These are phyloP conservation scores for Elachura formosa DNA, from an alignment of 2,113 vertebrate species.

Conservation along the genomic window DNA sequence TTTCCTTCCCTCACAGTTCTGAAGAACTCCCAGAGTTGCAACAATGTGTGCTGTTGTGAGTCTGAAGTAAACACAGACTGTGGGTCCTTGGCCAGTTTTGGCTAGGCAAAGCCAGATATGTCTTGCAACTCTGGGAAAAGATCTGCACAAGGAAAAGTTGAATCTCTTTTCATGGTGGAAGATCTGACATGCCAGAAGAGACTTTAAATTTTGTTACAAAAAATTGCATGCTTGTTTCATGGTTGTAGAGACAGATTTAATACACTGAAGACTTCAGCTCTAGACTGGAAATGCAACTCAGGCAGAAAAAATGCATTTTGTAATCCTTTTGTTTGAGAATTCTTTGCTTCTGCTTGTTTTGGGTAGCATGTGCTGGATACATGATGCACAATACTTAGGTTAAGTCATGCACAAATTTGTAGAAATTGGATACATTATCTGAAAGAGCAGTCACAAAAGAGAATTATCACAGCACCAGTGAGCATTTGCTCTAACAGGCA, in stretches of 20 bases:
- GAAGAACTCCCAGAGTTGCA: background rate
- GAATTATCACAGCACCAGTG: background rate
- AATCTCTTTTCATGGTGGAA: background rate
- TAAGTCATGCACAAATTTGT: background rate
- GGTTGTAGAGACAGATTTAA: background rate
- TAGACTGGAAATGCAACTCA: background rate
- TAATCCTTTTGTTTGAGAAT: conserved; percentile 2
- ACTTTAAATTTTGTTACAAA: background rate
- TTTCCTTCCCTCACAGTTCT: background rate
- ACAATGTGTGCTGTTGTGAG: background rate
- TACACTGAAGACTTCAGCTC: background rate
- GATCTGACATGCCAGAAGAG: background rate
- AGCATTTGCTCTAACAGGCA: background rate
- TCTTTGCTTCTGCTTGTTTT: background rate
- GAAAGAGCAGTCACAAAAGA: background rate
- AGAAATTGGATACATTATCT: background rate
- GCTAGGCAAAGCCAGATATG: background rate
- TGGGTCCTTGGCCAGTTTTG: background rate
- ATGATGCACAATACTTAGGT: background rate
- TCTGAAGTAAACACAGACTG: background rate
- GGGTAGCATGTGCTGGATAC: background rate
- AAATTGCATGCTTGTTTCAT: background rate
- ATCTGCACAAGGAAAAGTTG: background rate
- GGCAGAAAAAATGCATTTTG: background rate
- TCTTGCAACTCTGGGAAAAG: background rate